phyloP scores from a whole-genome alignment of 2,797 vertebrate genomes.

The Pelodytes ibericus region DNA sequence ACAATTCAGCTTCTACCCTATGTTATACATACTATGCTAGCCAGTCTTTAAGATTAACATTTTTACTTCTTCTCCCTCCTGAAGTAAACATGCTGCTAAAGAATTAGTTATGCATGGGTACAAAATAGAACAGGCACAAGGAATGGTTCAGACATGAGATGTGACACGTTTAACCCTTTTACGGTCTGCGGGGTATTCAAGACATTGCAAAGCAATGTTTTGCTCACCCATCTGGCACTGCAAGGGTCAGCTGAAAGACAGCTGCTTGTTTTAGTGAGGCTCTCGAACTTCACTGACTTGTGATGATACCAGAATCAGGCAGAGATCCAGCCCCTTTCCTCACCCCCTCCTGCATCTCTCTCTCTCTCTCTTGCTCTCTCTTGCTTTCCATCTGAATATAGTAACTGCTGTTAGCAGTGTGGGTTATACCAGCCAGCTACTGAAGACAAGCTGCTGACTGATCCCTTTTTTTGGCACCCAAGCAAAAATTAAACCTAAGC shows the following conservation, averaged over 20 bases:
- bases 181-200: too few species aligned
- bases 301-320: constrained; percentile 48
- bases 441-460: constrained; percentile 27
- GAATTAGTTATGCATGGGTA: too few species aligned
- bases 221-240: neutral
- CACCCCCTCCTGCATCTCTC: constrained; percentile 20
- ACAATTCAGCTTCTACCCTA: too few species aligned
- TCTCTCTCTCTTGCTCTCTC: constrained; percentile 12
- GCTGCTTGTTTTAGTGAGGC: constrained; percentile 8
- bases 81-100: too few species aligned
- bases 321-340: constrained; percentile 40
- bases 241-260: constrained; percentile 6
- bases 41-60: too few species aligned
- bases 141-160: too few species aligned
- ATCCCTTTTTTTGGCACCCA: constrained; percentile 50
- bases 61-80: too few species aligned
- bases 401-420: constrained; percentile 47
- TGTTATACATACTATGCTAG: too few species aligned
- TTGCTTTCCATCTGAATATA: constrained; percentile 24
- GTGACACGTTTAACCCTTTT: too few species aligned
- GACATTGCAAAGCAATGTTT: too few species aligned
- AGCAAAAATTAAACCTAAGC: constrained; percentile 32
- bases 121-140: too few species aligned
- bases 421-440: constrained; percentile 40
- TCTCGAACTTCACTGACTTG: constrained; percentile 37